Evolutionary conservation across 1,140 invertebrate species (phyloP).

Genomic region (Papilio polyxenes): DNA sequence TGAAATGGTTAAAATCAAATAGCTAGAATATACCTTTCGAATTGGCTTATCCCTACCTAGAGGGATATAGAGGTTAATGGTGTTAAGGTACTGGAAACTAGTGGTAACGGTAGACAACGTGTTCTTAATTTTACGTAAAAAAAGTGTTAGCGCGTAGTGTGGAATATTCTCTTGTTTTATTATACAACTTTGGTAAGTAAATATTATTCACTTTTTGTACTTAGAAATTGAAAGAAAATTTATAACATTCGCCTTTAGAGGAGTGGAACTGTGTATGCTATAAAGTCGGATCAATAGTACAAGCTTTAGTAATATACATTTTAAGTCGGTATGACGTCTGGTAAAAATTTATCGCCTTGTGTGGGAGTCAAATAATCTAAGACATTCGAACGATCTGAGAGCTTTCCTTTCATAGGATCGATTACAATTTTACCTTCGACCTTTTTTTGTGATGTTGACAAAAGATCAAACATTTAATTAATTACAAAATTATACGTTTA

Average conservation of each 20-base stretch:
- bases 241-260: neutral
- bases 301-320: neutral
- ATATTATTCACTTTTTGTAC: no score
- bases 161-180: no score
- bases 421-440: neutral
- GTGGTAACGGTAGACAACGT: no score
- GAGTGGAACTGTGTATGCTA: neutral
- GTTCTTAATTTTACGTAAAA: no score
- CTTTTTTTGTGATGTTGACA: neutral
- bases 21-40: no score
- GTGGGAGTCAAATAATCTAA: neutral
- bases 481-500: no score
- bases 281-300: neutral
- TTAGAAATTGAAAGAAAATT: neutral
- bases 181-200: no score
- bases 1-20: no score
- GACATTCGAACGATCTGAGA: neutral
- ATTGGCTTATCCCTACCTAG: no score
- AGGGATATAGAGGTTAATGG: no score
- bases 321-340: conserved; percentile 2
- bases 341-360: conserved; percentile 1
- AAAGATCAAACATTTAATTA: neutral
- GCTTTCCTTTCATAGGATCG: neutral
- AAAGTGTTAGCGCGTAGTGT: no score
- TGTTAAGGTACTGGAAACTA: no score